A percentile compares a stretch with the other conserved stretches of the same genome.
phyloP scores from a whole-genome alignment of 1,140 invertebrate genomes.

The Melanaphis sacchari region DNA sequence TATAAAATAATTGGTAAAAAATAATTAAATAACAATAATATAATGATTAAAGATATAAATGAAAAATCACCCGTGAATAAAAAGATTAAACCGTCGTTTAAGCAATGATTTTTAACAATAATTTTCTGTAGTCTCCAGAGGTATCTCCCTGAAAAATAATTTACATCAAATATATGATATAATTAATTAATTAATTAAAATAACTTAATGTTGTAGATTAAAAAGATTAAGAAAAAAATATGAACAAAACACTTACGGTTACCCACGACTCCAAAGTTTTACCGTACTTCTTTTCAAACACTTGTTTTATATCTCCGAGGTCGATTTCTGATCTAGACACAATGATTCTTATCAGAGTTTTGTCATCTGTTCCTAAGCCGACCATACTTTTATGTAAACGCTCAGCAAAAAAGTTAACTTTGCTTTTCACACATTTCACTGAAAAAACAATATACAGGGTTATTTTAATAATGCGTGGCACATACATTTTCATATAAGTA shows the following conservation, averaged over 20 bases:
- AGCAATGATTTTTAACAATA: constrained; percentile 67
- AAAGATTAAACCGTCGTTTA: neutral
- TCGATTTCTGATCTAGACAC: constrained; percentile 89
- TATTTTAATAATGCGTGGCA: neutral
- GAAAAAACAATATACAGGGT: neutral
- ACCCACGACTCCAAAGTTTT: constrained; percentile 82
- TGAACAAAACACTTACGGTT: constrained; percentile 59
- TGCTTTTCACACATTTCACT: constrained; percentile 85
- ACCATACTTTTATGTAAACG: constrained; percentile 87
- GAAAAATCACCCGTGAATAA: neutral
- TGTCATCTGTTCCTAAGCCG: constrained; percentile 85
- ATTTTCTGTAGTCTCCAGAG: constrained; percentile 84
- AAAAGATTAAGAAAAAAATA: neutral
- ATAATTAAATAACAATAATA: constrained; percentile 11
- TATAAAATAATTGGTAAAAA: neutral
- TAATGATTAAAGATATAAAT: neutral
- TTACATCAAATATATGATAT: too few relatives aligned
- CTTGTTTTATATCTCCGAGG: constrained; percentile 82
- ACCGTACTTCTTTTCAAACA: constrained; percentile 79
- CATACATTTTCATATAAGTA: neutral
- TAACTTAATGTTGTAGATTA: neutral
- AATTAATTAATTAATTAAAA: constrained; percentile 70
- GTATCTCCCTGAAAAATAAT: constrained; percentile 78
- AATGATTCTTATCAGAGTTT: constrained; percentile 84
- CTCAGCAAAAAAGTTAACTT: constrained; percentile 88